A percentile compares a stretch with the other conserved stretches of the same genome.
phyloP scores from a whole-genome alignment of 2,113 vertebrate species.

The western clawed frog (Xenopus tropicalis) region UCB_Xtro_10.0 CM004446.2:99583501-99584000 shows the following conservation, averaged over 20 bases:
- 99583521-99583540: slow-evolving; percentile 14
- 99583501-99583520: slow-evolving; percentile 11
- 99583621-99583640: slow-evolving; percentile 74
- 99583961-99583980: too few relatives aligned
- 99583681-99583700: slow-evolving; percentile 47
- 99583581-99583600: slow-evolving; percentile 49
- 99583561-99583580: slow-evolving; percentile 57
- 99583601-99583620: slow-evolving; percentile 55
- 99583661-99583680: slow-evolving; percentile 8
- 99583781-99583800: too few relatives aligned
- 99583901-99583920: too few relatives aligned
- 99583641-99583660: slow-evolving; percentile 48
- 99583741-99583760: slow-evolving; percentile 64
- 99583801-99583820: too few relatives aligned
- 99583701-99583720: slow-evolving; percentile 57
- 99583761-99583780: background rate
- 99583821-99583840: too few relatives aligned
- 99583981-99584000: too few relatives aligned
- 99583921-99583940: too few relatives aligned
- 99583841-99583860: too few relatives aligned
- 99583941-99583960: too few relatives aligned
- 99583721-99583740: slow-evolving; percentile 62
- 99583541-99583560: slow-evolving; percentile 8
- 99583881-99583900: too few relatives aligned
- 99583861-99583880: too few relatives aligned